Conservation (phyloP, 2,113 vertebrate species). For the Stegastes partitus region DNA sequence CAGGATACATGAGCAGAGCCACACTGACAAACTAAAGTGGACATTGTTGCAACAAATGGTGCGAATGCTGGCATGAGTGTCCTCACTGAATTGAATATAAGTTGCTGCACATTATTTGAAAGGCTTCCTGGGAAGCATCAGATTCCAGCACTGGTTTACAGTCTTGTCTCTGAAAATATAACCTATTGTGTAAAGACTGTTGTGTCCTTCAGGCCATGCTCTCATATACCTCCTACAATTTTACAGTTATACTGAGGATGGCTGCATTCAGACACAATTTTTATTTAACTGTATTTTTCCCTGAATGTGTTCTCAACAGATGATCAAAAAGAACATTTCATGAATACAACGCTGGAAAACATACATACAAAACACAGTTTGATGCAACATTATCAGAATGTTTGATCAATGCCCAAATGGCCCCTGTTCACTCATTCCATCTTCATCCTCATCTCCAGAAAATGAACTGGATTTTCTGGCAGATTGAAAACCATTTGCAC, state of each 20-base stretch:
- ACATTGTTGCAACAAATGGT: neutral
- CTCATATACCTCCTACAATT: neutral
- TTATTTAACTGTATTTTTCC: neutral
- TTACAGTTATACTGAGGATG: neutral
- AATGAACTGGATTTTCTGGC: conserved; percentile 70
- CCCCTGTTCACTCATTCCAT: conserved; percentile 44
- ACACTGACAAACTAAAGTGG: neutral
- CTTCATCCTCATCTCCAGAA: conserved; percentile 66
- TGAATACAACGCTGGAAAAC: conserved; percentile 9
- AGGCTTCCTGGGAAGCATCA: neutral
- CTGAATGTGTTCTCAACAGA: conserved; percentile 9
- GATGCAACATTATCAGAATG: conserved; percentile 49
- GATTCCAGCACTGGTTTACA: neutral
- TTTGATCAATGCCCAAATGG: conserved; percentile 56
- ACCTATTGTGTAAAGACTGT: too few relatives aligned
- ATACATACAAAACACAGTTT: conserved; percentile 34
- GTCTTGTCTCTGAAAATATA: too few relatives aligned
- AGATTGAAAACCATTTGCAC: conserved; percentile 72
- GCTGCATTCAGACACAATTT: neutral
- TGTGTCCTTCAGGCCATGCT: neutral
- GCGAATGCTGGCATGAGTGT: neutral
- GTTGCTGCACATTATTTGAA: neutral
- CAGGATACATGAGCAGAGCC: neutral
- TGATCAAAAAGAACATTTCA: conserved; percentile 43
- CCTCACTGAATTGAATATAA: neutral